phyloP scores from a whole-genome alignment of 2,888 invertebrate genomes.

The Caprella mutica region DNA sequence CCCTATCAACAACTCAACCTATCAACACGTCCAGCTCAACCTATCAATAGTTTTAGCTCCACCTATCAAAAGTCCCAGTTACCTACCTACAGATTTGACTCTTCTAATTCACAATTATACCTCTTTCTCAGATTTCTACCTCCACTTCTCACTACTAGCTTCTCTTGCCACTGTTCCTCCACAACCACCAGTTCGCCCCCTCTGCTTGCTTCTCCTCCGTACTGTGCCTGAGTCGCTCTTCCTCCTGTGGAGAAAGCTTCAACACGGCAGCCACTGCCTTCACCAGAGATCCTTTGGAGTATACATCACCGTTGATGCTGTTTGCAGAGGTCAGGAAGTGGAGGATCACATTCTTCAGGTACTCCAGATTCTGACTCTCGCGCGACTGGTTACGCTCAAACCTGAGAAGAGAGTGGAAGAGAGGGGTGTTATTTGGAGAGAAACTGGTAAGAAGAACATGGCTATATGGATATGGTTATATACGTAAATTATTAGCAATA shows the following conservation, averaged over 20 bases:
- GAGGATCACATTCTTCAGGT: slow-evolving; percentile 77
- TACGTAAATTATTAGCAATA: too few species aligned
- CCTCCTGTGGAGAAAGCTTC: slow-evolving; percentile 63
- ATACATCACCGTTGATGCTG: slow-evolving; percentile 42
- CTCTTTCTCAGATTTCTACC: too few species aligned
- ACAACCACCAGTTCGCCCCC: slow-evolving; percentile 19
- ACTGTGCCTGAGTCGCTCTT: slow-evolving; percentile 38
- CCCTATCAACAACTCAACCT: too few species aligned
- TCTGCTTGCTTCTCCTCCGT: too few species aligned
- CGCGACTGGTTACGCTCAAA: slow-evolving; percentile 48
- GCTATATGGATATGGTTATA: neutral
- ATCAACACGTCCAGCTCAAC: too few species aligned
- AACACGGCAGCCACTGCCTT: slow-evolving; percentile 79
- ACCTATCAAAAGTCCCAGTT: too few species aligned
- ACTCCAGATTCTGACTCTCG: slow-evolving; percentile 77
- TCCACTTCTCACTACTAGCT: too few species aligned
- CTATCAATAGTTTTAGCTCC: too few species aligned
- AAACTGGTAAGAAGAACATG: neutral
- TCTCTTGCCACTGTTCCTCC: too few species aligned
- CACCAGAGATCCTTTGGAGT: slow-evolving; percentile 59
- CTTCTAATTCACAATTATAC: too few species aligned
- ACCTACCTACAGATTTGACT: too few species aligned
- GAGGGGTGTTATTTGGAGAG: neutral
- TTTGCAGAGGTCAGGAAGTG: slow-evolving; percentile 54
- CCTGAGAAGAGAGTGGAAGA: slow-evolving; percentile 35